Conservation (phyloP, 2,888 invertebrate species). For the Cheilosia scutellata region DNA sequence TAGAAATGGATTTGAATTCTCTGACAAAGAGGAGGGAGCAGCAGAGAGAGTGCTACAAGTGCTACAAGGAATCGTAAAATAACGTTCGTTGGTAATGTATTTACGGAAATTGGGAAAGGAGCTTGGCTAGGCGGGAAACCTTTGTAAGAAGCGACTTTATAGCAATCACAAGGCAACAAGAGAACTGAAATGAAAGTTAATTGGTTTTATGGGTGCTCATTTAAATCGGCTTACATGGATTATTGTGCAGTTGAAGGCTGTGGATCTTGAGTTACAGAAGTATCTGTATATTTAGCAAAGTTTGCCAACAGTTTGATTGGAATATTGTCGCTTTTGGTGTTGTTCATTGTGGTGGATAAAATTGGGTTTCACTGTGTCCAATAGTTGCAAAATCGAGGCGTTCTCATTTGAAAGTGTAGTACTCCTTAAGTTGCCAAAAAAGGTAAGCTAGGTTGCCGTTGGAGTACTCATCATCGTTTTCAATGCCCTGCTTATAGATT, state of each 20-base stretch:
- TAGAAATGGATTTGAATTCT: not conserved
- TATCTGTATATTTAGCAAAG: not conserved
- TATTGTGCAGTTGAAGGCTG: not conserved
- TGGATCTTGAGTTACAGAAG: not conserved
- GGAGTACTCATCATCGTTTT: too few species aligned
- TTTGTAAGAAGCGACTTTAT: not conserved
- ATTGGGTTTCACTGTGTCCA: too few species aligned
- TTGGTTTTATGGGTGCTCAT: not conserved
- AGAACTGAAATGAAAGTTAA: constrained; percentile 10
- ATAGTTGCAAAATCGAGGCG: too few species aligned
- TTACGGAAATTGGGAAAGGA: constrained; percentile 60
- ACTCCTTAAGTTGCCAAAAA: too few species aligned
- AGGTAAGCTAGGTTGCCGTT: too few species aligned
- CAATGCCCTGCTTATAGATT: too few species aligned
- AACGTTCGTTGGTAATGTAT: constrained; percentile 13
- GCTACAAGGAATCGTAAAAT: constrained; percentile 42
- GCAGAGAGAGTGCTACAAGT: constrained; percentile 15
- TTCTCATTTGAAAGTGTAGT: too few species aligned
- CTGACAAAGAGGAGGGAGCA: not conserved
- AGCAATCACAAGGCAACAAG: not conserved
- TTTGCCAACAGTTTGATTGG: too few species aligned
- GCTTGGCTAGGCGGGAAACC: constrained; percentile 19
- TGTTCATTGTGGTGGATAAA: too few species aligned
- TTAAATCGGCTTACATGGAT: not conserved
- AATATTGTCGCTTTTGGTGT: too few species aligned